phyloP scores from a whole-genome alignment of 2,113 vertebrate genomes.

The Peromyscus maniculatus region DNA sequence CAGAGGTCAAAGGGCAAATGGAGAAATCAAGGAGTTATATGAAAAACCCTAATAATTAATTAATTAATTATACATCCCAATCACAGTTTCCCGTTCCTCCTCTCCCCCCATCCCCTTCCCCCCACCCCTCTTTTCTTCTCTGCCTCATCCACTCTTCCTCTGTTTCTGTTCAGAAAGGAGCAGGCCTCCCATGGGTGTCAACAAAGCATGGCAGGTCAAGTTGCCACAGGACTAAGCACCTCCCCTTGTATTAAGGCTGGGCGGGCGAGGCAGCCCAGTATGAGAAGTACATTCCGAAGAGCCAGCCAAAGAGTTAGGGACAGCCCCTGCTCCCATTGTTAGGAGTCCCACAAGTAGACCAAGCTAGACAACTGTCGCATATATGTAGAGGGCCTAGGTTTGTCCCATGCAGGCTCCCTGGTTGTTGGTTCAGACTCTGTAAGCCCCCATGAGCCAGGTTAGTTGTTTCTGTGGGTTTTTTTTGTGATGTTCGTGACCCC shows the following conservation, averaged over 20 bases:
- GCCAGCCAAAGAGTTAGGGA: background rate
- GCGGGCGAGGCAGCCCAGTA: background rate
- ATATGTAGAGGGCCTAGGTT: background rate
- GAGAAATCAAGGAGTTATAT: slow-evolving; percentile 82
- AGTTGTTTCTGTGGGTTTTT: background rate
- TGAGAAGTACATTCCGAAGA: background rate
- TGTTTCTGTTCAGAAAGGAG: background rate
- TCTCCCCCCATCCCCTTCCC: too few species aligned
- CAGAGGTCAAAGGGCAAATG: slow-evolving; percentile 78
- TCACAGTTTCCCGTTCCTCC: too few species aligned
- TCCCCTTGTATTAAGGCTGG: background rate
- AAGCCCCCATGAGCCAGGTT: background rate
- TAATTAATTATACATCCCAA: too few species aligned
- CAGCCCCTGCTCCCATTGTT: background rate
- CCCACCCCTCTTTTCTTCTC: too few species aligned
- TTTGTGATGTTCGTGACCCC: background rate
- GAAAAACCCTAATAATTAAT: slow-evolving; percentile 79
- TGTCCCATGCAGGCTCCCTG: background rate
- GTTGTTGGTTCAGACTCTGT: background rate
- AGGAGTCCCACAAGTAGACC: background rate
- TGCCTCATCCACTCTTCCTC: background rate
- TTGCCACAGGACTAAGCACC: background rate
- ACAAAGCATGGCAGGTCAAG: background rate
- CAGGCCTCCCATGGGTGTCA: background rate
- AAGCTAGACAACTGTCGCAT: background rate